These are phyloP conservation scores for Pholis gunnellus DNA, from an alignment of 2,113 vertebrate species.

Conservation along the genomic window DNA sequence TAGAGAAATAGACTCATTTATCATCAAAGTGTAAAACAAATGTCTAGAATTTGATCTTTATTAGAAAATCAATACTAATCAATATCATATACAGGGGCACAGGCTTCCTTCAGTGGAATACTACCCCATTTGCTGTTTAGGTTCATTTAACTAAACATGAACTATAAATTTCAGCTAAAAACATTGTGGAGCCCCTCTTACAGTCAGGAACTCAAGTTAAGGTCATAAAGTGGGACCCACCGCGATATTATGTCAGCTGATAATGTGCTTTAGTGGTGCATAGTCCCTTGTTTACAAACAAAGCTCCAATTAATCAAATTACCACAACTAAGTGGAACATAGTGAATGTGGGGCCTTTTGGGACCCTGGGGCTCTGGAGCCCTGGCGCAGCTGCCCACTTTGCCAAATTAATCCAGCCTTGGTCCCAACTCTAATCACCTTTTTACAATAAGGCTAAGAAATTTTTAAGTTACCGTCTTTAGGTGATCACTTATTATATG, in stretches of 20 bases:
- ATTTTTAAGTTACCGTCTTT: not conserved
- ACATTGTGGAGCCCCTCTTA: not conserved
- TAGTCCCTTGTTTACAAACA: conserved; percentile 17
- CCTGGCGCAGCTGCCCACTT: conserved; percentile 22
- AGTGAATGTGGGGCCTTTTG: not conserved
- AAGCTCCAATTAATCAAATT: conserved; percentile 37
- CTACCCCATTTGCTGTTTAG: not conserved
- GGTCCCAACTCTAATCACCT: conserved; percentile 3
- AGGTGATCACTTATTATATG: not conserved
- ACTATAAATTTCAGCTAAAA: conserved; percentile 1
- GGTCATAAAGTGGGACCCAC: not conserved
- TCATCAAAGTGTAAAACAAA: not conserved
- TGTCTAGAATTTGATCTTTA: not conserved
- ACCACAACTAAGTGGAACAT: conserved; percentile 11
- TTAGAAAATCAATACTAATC: not conserved
- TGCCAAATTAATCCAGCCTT: conserved; percentile 10
- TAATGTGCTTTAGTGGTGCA: conserved; percentile 3
- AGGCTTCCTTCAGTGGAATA: not conserved
- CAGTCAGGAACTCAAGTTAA: not conserved
- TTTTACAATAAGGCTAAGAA: not conserved
- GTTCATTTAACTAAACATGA: not conserved
- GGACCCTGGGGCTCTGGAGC: not conserved
- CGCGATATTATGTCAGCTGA: not conserved
- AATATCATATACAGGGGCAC: not conserved
- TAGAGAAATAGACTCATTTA: not conserved